Conservation (phyloP, 2,797 vertebrate genomes). For the Rousettus madagascariensis region DNA sequence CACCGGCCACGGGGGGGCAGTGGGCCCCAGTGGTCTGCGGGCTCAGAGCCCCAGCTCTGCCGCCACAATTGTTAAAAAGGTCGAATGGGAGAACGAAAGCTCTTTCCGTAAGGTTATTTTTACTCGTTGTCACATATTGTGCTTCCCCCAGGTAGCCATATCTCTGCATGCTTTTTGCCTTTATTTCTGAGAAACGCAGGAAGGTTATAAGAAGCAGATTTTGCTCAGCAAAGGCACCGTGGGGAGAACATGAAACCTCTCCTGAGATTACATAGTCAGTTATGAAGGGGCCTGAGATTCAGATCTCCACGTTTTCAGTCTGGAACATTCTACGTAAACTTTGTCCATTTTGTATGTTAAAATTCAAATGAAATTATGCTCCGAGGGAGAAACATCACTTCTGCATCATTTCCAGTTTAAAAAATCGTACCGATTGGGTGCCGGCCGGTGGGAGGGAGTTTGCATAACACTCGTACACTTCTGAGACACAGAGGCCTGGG, state of each 20-base stretch:
- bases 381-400: background rate
- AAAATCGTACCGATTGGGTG: background rate
- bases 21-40: background rate
- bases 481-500: background rate
- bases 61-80: background rate
- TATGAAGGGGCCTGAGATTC: background rate
- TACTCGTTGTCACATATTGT: background rate
- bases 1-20: background rate
- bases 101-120: slow-evolving; percentile 1
- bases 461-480: background rate
- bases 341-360: background rate
- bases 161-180: background rate
- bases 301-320: background rate
- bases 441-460: background rate
- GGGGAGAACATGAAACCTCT: background rate
- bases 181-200: background rate
- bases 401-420: background rate
- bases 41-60: background rate
- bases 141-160: background rate
- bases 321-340: background rate
- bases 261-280: background rate
- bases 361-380: background rate
- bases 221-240: background rate
- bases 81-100: background rate
- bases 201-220: background rate